A percentile compares a stretch with the other conserved stretches of the same genome.
These are phyloP conservation scores for Zygaena filipendulae DNA, from an alignment of 2,888 invertebrate species.

Conservation along the genomic window DNA sequence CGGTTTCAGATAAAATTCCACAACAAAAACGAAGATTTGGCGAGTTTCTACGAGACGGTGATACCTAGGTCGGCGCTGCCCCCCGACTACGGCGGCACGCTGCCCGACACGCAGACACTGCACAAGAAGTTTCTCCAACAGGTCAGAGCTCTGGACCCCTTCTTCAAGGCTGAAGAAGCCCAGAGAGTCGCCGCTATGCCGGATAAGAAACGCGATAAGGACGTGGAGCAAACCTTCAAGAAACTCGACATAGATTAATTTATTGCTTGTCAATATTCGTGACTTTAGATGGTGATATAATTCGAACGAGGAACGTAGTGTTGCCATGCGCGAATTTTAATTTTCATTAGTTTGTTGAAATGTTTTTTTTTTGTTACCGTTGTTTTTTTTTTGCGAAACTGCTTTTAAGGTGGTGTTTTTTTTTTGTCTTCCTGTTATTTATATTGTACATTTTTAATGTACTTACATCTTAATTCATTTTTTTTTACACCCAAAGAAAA, in stretches of 20 bases:
- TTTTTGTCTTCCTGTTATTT: no score
- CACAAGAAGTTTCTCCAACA: conserved; percentile 49
- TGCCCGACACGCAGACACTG: conserved; percentile 53
- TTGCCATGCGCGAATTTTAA: no score
- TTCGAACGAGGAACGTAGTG: not conserved
- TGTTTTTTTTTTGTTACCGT: no score
- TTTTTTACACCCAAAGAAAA: no score
- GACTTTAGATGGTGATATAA: not conserved
- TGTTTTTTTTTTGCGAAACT: not conserved
- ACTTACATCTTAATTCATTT: no score
- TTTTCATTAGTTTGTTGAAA: no score
- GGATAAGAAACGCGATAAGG: conserved; percentile 54
- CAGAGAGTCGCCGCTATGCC: conserved; percentile 47
- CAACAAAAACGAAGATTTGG: conserved; percentile 61
- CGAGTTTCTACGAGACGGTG: conserved; percentile 63
- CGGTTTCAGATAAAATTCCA: conserved; percentile 73
- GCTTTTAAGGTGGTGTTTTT: no score
- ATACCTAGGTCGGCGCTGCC: conserved; percentile 69
- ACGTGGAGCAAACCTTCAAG: conserved; percentile 76
- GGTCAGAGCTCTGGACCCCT: conserved; percentile 37
- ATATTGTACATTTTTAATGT: no score
- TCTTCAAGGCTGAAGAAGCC: conserved; percentile 50
- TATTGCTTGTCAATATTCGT: not conserved
- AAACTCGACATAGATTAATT: conserved; percentile 75
- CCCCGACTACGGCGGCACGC: conserved; percentile 70